Evolutionary conservation across 2,113 vertebrate species (phyloP).

Genomic region (Mixornis gularis): DNA sequence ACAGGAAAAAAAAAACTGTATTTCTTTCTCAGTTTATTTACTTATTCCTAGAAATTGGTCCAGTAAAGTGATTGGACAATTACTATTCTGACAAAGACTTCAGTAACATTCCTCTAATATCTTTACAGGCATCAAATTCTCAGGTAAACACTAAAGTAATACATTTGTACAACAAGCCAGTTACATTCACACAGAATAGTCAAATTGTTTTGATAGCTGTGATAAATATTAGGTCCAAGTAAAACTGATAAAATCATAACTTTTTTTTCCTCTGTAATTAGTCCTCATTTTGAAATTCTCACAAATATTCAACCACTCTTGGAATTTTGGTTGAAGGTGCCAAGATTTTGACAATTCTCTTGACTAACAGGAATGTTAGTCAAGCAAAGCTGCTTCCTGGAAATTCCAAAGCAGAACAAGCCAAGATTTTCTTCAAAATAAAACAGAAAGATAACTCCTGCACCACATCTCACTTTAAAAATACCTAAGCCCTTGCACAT

Average conservation of each 20-base stretch:
- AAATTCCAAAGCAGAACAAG: background rate
- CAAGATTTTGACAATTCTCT: background rate
- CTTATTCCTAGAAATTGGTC: background rate
- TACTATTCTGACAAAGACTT: background rate
- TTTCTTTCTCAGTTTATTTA: background rate
- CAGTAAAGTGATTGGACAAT: background rate
- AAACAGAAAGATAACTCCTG: background rate
- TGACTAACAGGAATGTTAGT: background rate
- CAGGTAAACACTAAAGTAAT: background rate
- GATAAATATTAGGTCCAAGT: background rate
- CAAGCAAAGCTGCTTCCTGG: background rate
- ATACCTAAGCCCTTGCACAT: background rate
- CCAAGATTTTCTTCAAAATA: background rate
- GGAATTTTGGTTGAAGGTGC: background rate
- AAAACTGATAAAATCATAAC: background rate
- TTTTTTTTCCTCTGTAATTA: background rate
- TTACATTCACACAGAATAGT: background rate
- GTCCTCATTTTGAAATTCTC: background rate
- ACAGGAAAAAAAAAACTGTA: background rate
- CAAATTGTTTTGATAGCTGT: background rate
- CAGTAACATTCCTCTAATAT: background rate
- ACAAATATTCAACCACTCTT: background rate
- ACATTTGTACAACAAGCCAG: background rate
- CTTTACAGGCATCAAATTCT: background rate
- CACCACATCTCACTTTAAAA: background rate